Base-by-base conservation (phyloP, 2,888 invertebrate species). In the Drosophila gaucha region DNA sequence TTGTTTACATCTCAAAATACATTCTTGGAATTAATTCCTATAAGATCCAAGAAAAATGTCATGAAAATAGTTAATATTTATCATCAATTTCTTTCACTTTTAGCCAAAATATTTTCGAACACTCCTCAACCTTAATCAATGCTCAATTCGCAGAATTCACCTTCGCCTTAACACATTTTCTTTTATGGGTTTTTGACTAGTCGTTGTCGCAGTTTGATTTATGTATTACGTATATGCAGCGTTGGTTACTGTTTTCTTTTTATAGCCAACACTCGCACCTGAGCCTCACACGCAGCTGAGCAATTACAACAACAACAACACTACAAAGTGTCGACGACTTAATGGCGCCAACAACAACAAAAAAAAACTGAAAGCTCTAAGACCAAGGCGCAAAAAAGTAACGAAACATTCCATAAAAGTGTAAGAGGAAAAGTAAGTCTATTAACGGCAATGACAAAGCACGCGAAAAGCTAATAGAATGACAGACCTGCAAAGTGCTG, bases 391-490 rank as follows among this genome's bases (percentile, higher is more conserved):
- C 52, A 39, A 54, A 46, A 50, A 51, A 43, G 44, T 36, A 31
- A 33, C 43, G 58, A 22, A 55, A 44, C 35, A 28, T 50, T 24
- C 33, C 46, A 63, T 39, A 62, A 54, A 57, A 57, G 63, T 54
- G 46, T 50, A 55, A 56, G 56, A 64, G 67, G 56, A 60, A 76
- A 88, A 80, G 78, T 78, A 86, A 80, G 88, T 88, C 88, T 88
- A 84, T 84, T 84, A 84, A 86, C 85, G 63, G 78, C 86, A 78
- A 84, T 86, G 88, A 88, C 84, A 84, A 78, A 80, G 80, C 78
- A 85, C 87, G 85, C 88, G 85, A 88, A 88, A 88, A 88, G 82
- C 85, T 88, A 86, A 84, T 88, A 84, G 88, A 74, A 84, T 88
- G 66, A 78, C 78, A 71, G 66, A 67, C 67, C 65, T 59, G 55